Base-by-base conservation (phyloP, 2,888 invertebrate species). In the Biston betularia region DNA sequence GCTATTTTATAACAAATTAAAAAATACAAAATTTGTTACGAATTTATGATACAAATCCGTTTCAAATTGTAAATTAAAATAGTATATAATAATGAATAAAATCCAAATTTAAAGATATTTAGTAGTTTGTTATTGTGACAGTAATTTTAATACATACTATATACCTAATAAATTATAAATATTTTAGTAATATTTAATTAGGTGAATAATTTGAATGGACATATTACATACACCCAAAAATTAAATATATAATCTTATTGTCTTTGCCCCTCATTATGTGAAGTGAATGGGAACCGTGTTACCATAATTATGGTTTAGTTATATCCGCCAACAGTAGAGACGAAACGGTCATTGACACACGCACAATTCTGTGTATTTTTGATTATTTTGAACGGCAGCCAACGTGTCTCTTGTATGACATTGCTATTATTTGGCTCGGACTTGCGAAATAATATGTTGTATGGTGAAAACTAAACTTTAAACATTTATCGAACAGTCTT, bases 271-370 rank as follows among this genome's bases (percentile, higher is more conserved):
- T 33, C 52, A 33, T 1, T 24, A 15, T 34, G 63, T 60, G 60
- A 58, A 59, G 65, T 71, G 68, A 64, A 68, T 59, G 68, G 71
- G 70, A 73, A 70, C 66, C 63, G 54, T 59, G 59, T 40, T 52
- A 63, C 70, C 72, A 76, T 76, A 72, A 78, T 78, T 77, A 77
- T 77, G 68, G 75, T 75, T 78, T 75, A 74, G 74, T 72, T 71
- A 66, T 72, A 66, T 69, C 68, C 64, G 68, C 64, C 72, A 71
- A 66, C 67, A 72, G 57, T 72, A 70, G 75, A 75, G 76, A 78
- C 78, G 69, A 70, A 76, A 73, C 65, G 84, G 84, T 81, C 83
- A 73, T 79, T 82, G 84, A 83, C 85, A 62, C 64, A 58, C 63
- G 52, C 65, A 52, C 40, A 50, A 54, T 65, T 61, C 60, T 44